phyloP scores from a whole-genome alignment of 2,113 vertebrate genomes.

The Hipposideros armiger region DNA sequence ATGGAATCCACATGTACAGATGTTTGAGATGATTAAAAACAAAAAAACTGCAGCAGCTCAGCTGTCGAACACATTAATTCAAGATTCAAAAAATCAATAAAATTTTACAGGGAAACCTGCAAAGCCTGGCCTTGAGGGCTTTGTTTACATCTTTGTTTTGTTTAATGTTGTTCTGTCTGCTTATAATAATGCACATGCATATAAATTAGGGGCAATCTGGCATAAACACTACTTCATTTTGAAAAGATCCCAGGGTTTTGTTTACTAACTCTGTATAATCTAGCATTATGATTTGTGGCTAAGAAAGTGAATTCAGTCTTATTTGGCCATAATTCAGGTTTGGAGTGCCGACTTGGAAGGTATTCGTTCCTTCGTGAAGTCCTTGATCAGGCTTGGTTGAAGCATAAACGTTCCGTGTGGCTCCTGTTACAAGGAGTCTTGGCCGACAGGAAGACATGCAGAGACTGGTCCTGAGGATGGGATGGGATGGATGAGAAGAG shows the following conservation, averaged over 20 bases:
- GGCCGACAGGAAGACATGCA: background rate
- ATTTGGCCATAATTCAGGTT: background rate
- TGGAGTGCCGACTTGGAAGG: background rate
- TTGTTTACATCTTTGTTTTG: background rate
- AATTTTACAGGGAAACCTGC: background rate
- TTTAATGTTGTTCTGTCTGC: background rate
- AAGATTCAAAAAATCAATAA: accelerated
- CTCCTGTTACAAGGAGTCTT: background rate
- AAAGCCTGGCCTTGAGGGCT: background rate
- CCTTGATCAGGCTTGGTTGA: accelerated
- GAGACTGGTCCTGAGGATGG: background rate
- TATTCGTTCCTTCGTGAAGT: background rate
- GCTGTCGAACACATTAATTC: accelerated
- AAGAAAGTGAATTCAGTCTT: background rate
- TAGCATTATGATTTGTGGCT: background rate
- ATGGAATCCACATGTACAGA: background rate
- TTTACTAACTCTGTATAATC: background rate
- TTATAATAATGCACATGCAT: background rate
- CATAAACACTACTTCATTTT: background rate
- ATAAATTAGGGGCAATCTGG: background rate
- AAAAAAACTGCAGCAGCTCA: too few relatives aligned
- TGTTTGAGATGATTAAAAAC: too few relatives aligned
- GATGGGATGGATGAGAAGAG: background rate
- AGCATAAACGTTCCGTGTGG: accelerated
- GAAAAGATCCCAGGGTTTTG: background rate